Evolutionary conservation across 2,888 invertebrate species (phyloP), one percentile per base, ranked within the genome.

Genomic region (Eristalis intricaria): DNA sequence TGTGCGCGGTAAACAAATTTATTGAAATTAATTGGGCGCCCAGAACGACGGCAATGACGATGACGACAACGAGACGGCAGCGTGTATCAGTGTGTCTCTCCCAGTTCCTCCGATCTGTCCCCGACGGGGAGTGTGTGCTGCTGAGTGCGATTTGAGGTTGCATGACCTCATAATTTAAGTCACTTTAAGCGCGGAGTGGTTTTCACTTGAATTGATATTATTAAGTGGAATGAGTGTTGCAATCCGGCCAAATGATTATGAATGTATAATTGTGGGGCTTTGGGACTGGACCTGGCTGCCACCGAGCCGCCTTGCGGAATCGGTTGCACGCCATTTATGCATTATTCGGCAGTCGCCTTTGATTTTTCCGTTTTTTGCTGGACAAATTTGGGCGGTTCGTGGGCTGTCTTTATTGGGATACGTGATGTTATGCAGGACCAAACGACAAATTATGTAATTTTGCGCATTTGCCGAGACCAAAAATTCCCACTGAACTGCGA

Each of bases 11-110:
- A 87, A 83, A 87, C 83, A 87, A 87, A 87, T 87, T 87, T 87
- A 87, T 87, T 87, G 83, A 87, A 84, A 87, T 87, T 87, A 87
- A 87, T 87, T 87, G 87, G 84, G 79, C 87, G 87, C 87, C 87
- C 79, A 68, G 78, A 75, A 78, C 19, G 1, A 23, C 50, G 40
- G 26, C 19, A 7, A 58, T 2, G 58, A 58, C 40, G 35, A 22
- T 2, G 71, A 4, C 23, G 23, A 40, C 3, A 13, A 5, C 13
- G 4, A 26, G 60, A 60, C 43, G 35, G 15, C 7, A 66, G 2
- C 13, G 2, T 29, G 11, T 35, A 35, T 64, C 32, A 19, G 10
- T 50, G n/a, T 64, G 66, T 73, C 73, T 69, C 64, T 29, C 19
- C 19, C 19, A 2, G 50, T 2, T 19, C 19, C 19, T 4, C 15